phyloP scores from a whole-genome alignment of 2,797 vertebrate species.

The Oophaga sylvatica region DNA sequence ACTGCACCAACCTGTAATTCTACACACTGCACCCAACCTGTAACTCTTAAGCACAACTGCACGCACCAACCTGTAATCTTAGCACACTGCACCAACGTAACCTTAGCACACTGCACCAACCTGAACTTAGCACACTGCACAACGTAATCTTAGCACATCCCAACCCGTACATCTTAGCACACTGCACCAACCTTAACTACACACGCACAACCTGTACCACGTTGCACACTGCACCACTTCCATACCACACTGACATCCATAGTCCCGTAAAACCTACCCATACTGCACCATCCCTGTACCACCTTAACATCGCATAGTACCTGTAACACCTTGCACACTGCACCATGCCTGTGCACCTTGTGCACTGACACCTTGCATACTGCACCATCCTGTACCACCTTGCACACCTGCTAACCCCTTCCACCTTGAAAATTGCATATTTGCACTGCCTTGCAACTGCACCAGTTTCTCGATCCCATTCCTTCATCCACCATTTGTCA shows the following conservation, averaged over 20 bases:
- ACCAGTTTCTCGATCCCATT: background rate
- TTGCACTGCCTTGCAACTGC: no score
- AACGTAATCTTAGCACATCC: background rate
- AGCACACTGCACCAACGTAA: background rate
- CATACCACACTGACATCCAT: no score
- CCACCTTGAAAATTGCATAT: no score
- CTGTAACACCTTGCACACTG: no score
- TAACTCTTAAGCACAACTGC: no score
- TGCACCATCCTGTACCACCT: background rate
- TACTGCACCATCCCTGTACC: no score
- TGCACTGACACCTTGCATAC: background rate
- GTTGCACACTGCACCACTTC: no score
- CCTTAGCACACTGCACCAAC: background rate
- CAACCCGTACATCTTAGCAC: background rate
- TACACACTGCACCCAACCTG: background rate
- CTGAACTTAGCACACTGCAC: background rate
- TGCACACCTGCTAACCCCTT: background rate
- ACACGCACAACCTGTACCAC: no score
- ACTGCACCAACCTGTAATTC: background rate
- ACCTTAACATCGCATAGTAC: no score
- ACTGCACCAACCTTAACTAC: background rate
- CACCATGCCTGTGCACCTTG: background rate
- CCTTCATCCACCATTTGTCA: conserved; percentile 1
- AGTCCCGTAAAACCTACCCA: no score
- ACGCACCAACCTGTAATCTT: background rate